Base-by-base conservation (phyloP, 2,113 vertebrate genomes). In the Setophaga kirtlandii region DNA sequence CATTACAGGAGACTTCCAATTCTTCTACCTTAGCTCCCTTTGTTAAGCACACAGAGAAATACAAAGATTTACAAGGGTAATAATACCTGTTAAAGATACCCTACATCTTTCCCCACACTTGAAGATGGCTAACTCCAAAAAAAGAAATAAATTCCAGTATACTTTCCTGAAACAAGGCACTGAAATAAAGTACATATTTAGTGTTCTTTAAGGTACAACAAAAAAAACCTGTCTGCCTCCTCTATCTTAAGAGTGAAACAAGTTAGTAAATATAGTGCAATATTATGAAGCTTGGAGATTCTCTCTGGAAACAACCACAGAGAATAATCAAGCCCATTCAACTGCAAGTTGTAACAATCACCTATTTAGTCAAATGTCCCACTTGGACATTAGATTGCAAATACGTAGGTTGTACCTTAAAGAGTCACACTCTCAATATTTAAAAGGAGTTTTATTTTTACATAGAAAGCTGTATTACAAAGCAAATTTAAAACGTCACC, bases 401-500 rank as follows among this genome's bases (percentile, higher is more conserved):
- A 42, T 1, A 0, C 4, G 4, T 18, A 25, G 21, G 15, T 14
- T 65, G 58, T 37, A 53, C 82, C 94, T 82, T 67, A 50, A 53
- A 55, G 35, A 82, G 31, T 56, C 82, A 89, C n/a, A 53, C 41
- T 47, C 24, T 56, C 20, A 25, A 2, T 37, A 58, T 64, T 63
- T 62, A 50, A 33, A 73, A 73, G 9, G 3, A 87, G 14, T 90
- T 97, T 97, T 97, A 97, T 96, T 96, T 94, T 25, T 90, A 70
- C 22, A 21, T 35, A 90, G 22, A 59, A 28, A n/a, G 10, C 37
- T 65, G 33, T 33, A 52, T 35, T 93, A 92, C 86, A 96, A 78
- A 68, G 35, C 53, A 74, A 52, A 16, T 60, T 83, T 77, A 93
- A 96, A 94, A 95, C 1, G 6, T 80, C 76, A 53, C 53, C 24